Percentiles rank a stretch among this genome's conserved stretches.
Evolutionary conservation across 1,140 invertebrate species (phyloP).

Genomic region (Drosophila bipectinata): DNA sequence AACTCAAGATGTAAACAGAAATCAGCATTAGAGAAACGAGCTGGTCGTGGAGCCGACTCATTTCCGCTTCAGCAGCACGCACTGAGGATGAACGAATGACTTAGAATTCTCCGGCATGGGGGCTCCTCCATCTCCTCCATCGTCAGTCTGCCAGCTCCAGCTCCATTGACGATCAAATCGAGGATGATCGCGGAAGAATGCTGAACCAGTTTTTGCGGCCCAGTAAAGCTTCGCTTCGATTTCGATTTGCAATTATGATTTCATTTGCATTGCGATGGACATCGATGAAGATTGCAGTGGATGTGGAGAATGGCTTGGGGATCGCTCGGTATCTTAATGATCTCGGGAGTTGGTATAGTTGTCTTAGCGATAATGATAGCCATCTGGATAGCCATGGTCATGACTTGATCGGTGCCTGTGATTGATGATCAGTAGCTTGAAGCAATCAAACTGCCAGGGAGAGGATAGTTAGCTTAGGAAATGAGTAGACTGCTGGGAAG

Average conservation of each 20-base stretch:
- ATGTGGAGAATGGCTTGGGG: slow-evolving; percentile 25
- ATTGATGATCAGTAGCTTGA: slow-evolving; percentile 46
- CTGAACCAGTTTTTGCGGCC: slow-evolving; percentile 67
- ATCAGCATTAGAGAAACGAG: slow-evolving; percentile 42
- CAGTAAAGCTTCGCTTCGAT: slow-evolving; percentile 46
- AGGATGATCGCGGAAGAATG: slow-evolving; percentile 45
- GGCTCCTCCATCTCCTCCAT: neutral
- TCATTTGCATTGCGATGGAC: slow-evolving; percentile 65
- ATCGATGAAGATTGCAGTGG: slow-evolving; percentile 17
- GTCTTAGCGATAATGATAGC: slow-evolving; percentile 35
- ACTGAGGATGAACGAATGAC: slow-evolving; percentile 74
- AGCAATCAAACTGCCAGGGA: slow-evolving; percentile 7
- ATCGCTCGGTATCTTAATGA: slow-evolving; percentile 39
- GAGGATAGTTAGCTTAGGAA: slow-evolving; percentile 21
- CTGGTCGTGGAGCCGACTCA: slow-evolving; percentile 33
- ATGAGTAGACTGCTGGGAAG: neutral
- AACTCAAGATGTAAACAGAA: slow-evolving; percentile 35
- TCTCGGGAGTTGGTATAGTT: slow-evolving; percentile 10
- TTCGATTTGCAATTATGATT: slow-evolving; percentile 78
- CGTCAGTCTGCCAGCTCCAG: neutral
- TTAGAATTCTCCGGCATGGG: slow-evolving; percentile 48
- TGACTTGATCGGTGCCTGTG: slow-evolving; percentile 22
- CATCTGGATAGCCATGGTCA: slow-evolving; percentile 18
- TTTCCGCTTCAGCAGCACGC: slow-evolving; percentile 74
- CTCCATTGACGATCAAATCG: slow-evolving; percentile 19